Base-by-base conservation (phyloP, 2,888 invertebrate genomes). In the Stenotaenia linearis region DNA sequence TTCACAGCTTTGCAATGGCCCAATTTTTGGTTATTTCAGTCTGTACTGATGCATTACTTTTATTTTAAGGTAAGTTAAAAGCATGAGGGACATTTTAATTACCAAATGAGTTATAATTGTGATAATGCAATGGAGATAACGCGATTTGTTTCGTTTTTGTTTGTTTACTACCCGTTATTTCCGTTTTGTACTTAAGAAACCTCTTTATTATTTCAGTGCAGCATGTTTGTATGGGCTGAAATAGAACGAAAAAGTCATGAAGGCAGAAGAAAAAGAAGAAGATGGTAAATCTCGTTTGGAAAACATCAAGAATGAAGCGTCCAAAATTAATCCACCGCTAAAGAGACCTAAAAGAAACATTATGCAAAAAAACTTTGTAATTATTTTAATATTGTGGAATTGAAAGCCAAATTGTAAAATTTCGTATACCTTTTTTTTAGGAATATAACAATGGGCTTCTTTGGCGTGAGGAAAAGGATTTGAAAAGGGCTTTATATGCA, bases 401-500 rank as follows among this genome's bases (percentile, higher is more conserved):
- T 12, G 6, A 77, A 77, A 4, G n/a, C n/a, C 25, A 3, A 79
- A 75, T 18, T 35, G n/a, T 79, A 75, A 75, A 12, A 50, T 15
- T 23, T 79, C 5, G 32, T 50, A 30, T 77, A 45, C 15, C 32
- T 30, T 30, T 40, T n/a, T 50, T 78, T 32, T 28, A 83, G 83
- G 82, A 81, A 79, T 80, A 79, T 21, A 82, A 81, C 78, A 80
- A 82, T 81, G 86, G 86, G 5, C 80, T 87, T 50, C 85, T 86
- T 21, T 85, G 86, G 85, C 83, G 83, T 79, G 87, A 87, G 79
- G 86, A 87, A 81, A 84, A 84, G 32, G 86, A 86, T 77, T 81
- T 87, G 78, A 86, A 86, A 81, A 86, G 84, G 81, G 87, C 87
- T 0, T 81, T 87, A 77, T 86, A 86, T 83, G 86, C 86, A 3